Evolutionary conservation across 2,888 invertebrate species (phyloP).

Genomic region (Caenorhabditis doughertyi): DNA sequence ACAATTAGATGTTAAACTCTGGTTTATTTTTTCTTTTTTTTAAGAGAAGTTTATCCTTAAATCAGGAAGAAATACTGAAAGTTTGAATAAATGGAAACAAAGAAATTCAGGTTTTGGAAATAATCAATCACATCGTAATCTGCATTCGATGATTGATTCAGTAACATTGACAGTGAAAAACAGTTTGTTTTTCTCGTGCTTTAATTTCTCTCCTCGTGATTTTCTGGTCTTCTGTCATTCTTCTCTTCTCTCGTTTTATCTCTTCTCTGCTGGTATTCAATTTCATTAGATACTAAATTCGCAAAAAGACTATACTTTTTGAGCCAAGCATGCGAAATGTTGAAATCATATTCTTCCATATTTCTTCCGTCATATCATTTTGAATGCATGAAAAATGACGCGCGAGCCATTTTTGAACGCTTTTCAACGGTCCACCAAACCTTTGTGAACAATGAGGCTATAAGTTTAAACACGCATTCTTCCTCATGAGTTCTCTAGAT

Average conservation of each 20-base stretch:
- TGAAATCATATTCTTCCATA: not conserved
- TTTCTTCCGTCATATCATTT: slow-evolving; percentile 7
- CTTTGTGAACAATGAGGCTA: too few relatives aligned
- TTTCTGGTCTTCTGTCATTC: slow-evolving; percentile 7
- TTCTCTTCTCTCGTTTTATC: not conserved
- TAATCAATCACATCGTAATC: not conserved
- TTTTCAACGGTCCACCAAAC: not conserved
- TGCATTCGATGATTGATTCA: not conserved
- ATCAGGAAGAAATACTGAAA: too few relatives aligned
- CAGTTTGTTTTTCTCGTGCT: slow-evolving; percentile 18
- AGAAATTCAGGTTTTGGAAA: too few relatives aligned
- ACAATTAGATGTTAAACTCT: too few relatives aligned
- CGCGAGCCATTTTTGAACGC: not conserved
- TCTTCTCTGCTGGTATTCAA: not conserved
- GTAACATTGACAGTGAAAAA: not conserved
- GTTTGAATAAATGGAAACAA: too few relatives aligned
- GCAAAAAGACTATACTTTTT: not conserved
- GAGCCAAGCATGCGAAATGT: not conserved
- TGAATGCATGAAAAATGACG: slow-evolving; percentile 33
- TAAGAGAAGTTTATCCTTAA: too few relatives aligned
- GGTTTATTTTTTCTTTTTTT: not conserved
- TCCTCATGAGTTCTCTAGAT: too few relatives aligned
- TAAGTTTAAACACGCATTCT: too few relatives aligned
- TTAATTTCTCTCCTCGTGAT: slow-evolving; percentile 30
- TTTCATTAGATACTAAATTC: not conserved